These are phyloP conservation scores for Oopsacas minuta DNA, from an alignment of 37 sponge, comb jelly and placozoan species.

Conservation along the genomic window DNA sequence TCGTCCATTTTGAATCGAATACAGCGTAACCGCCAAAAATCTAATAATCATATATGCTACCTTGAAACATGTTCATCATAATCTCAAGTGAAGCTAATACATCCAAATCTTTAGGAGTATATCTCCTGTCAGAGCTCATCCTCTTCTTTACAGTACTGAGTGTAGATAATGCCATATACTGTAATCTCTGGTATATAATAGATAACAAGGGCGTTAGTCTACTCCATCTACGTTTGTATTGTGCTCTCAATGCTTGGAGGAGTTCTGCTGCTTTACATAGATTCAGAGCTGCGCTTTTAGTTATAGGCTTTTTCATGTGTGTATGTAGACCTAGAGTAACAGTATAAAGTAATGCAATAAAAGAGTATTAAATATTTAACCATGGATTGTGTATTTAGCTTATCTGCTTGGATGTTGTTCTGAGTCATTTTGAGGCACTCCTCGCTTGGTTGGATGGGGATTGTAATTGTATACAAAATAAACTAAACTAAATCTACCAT, in stretches of 20 bases:
- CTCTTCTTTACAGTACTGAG: slow-evolving; percentile 26
- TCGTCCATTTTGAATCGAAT: too few relatives aligned
- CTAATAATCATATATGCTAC: too few relatives aligned
- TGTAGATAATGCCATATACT: slow-evolving; percentile 9
- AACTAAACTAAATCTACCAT: too few relatives aligned
- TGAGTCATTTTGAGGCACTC: too few relatives aligned
- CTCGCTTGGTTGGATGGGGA: too few relatives aligned
- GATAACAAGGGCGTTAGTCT: slow-evolving; percentile 19
- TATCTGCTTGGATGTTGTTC: too few relatives aligned
- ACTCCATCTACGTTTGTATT: slow-evolving; percentile 20
- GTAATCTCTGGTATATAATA: slow-evolving; percentile 21
- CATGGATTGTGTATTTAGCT: too few relatives aligned
- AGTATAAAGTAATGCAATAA: slow-evolving; percentile 57
- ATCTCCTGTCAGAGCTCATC: slow-evolving; percentile 22
- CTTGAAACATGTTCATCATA: slow-evolving; percentile 19
- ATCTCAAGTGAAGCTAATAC: slow-evolving; percentile 22
- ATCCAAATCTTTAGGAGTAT: slow-evolving; percentile 27
- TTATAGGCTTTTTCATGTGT: slow-evolving; percentile 51
- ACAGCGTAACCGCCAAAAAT: too few relatives aligned
- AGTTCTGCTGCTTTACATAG: slow-evolving; percentile 68
- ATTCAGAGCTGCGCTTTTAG: slow-evolving; percentile 57
- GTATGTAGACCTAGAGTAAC: slow-evolving; percentile 56
- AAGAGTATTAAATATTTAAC: too few relatives aligned
- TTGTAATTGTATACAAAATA: background rate
- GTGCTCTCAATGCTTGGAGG: slow-evolving; percentile 38